Conservation (phyloP, 2,888 invertebrate species). For the Junonia oenone region DNA sequence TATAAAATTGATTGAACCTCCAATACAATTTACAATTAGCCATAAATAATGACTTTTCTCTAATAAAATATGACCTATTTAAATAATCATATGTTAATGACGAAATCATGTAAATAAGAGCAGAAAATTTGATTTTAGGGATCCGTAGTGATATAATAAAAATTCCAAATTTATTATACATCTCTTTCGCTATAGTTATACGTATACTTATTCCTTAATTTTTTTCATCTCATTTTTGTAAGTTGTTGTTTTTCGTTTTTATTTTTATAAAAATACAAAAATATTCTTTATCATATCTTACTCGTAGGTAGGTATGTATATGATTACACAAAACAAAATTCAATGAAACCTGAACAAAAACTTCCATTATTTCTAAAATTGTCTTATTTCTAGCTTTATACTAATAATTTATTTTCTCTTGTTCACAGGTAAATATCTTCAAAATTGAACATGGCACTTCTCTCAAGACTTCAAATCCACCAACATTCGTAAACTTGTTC, state of each 20-base stretch:
- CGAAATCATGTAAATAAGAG: conserved; percentile 6
- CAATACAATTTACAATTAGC: conserved; percentile 3
- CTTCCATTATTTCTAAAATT: background rate
- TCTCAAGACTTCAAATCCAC: too few species aligned
- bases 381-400: background rate
- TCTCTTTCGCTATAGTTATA: too few species aligned
- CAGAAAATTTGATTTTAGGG: background rate
- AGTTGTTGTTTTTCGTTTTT: too few species aligned
- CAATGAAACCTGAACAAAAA: too few species aligned
- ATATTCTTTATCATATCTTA: too few species aligned
- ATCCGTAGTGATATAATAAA: background rate
- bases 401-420: background rate
- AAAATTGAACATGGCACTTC: background rate
- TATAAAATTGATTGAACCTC: conserved; percentile 5
- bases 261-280: too few species aligned
- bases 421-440: conserved; percentile 1
- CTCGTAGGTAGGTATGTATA: too few species aligned
- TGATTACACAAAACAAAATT: too few species aligned
- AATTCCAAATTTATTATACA: too few species aligned
- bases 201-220: too few species aligned
- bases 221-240: too few species aligned
- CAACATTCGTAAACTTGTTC: too few species aligned
- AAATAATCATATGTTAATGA: background rate
- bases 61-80: background rate
- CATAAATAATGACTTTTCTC: background rate